A percentile compares a stretch with the other conserved stretches of the same genome.
These are phyloP conservation scores for Eucriotettix oculatus DNA, from an alignment of 2,888 invertebrate species.

Conservation along the genomic window DNA sequence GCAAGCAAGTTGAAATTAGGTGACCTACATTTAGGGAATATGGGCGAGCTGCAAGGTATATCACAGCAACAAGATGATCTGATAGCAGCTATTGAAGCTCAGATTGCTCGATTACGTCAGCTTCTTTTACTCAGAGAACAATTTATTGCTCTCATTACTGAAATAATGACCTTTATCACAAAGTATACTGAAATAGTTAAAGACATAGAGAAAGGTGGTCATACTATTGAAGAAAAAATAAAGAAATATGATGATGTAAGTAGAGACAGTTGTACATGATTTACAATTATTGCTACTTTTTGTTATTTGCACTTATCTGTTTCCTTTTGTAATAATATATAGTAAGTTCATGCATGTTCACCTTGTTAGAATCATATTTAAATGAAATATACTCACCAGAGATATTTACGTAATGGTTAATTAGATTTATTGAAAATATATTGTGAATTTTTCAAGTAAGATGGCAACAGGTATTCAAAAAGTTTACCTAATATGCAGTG, in stretches of 20 bases:
- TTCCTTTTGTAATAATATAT: no score
- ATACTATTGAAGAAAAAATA: constrained; percentile 70
- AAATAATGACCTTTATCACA: constrained; percentile 72
- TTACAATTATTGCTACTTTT: not conserved
- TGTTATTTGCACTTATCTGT: no score
- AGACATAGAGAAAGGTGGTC: constrained; percentile 71
- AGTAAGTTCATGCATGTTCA: no score
- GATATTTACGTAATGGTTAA: no score
- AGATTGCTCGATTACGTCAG: constrained; percentile 64
- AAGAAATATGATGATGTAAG: constrained; percentile 61
- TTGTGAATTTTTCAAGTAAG: no score
- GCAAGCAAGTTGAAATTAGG: constrained; percentile 54
- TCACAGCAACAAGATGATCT: constrained; percentile 71
- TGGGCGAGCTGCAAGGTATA: constrained; percentile 63
- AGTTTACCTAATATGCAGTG: no score
- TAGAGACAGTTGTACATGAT: not conserved
- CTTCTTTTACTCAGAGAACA: constrained; percentile 70
- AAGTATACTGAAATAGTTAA: constrained; percentile 72
- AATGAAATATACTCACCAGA: no score
- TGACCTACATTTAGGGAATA: constrained; percentile 57
- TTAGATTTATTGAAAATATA: no score
- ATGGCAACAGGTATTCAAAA: no score
- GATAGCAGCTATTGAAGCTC: constrained; percentile 69
- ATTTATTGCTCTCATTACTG: constrained; percentile 69
- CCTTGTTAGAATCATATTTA: no score